Base-by-base conservation (phyloP, 2,113 vertebrate genomes). In the Heloderma charlesbogerti region DNA sequence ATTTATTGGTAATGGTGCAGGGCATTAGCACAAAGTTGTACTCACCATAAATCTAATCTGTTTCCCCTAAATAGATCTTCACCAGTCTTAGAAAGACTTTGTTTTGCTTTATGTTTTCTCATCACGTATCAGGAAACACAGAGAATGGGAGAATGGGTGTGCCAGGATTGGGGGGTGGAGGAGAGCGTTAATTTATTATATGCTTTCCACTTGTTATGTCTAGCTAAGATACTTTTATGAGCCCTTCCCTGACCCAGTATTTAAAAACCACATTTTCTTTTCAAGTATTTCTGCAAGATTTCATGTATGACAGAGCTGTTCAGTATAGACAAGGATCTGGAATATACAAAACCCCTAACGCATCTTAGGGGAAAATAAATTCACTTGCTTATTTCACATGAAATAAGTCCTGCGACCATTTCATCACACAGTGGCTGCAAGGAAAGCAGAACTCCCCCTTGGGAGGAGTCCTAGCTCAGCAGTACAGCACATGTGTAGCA, bases 111-210 rank as follows among this genome's bases (percentile, higher is more conserved):
- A 8, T 84, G 1, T 83, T 81, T 67, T 34, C 0, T 84, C 27
- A 6, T 82, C 75, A 0, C 3, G 25, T 1, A 0, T 4, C 13
- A 6, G 34, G 72, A 37, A 84, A n/a, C 0, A 0, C 0, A 0
- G 40, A 75, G 45, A 78, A 0, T 84, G 1, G 6, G 67, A 0
- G 0, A 18, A 29, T 69, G 0, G 0, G 4, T n/a, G 51, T 45
- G 29, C 0, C 40, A 60, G 67, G 66, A 67, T 77, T 9, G 67
- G 15, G 20, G 45, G 16, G 31, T 1, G 27, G 51, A 57, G 51
- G 60, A 43, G 51, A 25, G 40, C 20, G 63, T 63, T 34, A 29
- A 83, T 67, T 80, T 79, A 88, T 16, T 25, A 27, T 74, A 5
- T 77, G 3, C 40, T 60, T 72, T 43, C 72, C 57, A 60, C 4